Evolutionary conservation across 64 coral and sea anemone genomes (phyloP).

Genomic region (Hydrozoanthus tunicans): DNA sequence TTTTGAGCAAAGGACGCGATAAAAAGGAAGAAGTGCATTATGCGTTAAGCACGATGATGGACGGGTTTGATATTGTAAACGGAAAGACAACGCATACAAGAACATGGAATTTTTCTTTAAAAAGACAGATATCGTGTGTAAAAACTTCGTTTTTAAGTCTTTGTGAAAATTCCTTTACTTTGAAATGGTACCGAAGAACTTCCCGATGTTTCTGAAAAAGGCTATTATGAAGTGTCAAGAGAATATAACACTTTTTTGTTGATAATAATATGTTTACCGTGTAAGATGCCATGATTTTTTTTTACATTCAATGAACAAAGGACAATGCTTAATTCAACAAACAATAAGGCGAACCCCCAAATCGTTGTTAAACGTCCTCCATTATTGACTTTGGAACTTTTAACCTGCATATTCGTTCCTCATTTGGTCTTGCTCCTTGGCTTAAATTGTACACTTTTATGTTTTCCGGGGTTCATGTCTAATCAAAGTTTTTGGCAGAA

Average conservation of each 20-base stretch:
- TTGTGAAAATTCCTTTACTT: slow-evolving; percentile 43
- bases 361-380: background rate
- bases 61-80: slow-evolving; percentile 56
- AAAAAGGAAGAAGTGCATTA: slow-evolving; percentile 63
- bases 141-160: background rate
- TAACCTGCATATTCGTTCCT: background rate
- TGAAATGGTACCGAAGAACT: background rate
- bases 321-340: slow-evolving; percentile 52
- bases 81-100: background rate
- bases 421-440: background rate
- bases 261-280: slow-evolving; percentile 56
- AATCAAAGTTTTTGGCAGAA: background rate
- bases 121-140: background rate
- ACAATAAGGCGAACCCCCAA: slow-evolving; percentile 33
- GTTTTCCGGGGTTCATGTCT: background rate
- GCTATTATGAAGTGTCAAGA: slow-evolving; percentile 50
- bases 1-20: slow-evolving; percentile 45
- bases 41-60: slow-evolving; percentile 31
- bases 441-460: background rate
- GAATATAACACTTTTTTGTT: slow-evolving; percentile 44
- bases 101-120: slow-evolving; percentile 20
- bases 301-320: slow-evolving; percentile 34
- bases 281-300: slow-evolving; percentile 34
- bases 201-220: slow-evolving; percentile 11
- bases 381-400: slow-evolving; percentile 21